Evolutionary conservation across 2,797 vertebrate species (phyloP).

Genomic region (Tolypeutes matacus): DNA sequence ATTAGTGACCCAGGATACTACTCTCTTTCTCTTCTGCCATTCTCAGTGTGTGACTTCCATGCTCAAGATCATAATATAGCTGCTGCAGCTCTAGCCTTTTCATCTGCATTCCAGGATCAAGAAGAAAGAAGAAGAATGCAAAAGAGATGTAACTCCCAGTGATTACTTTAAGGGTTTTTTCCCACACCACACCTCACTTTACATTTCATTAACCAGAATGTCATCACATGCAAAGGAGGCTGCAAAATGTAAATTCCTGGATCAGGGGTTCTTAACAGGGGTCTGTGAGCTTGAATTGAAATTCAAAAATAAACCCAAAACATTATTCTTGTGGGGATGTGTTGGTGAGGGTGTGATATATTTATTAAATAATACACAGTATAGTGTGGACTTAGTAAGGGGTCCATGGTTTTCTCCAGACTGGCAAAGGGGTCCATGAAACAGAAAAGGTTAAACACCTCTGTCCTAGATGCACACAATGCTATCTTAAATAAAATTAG

Average conservation of each 20-base stretch:
- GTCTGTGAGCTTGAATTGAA: too few species aligned
- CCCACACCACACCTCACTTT: not conserved
- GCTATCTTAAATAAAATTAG: slow-evolving; percentile 4
- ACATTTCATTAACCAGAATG: not conserved
- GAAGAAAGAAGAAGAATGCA: not conserved
- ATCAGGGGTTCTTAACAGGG: not conserved
- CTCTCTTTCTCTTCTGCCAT: not conserved
- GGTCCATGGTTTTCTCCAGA: too few species aligned
- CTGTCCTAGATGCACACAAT: not conserved
- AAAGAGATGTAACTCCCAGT: not conserved
- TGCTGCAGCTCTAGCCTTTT: not conserved
- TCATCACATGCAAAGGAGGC: not conserved
- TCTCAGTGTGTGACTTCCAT: not conserved
- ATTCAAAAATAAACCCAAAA: too few species aligned
- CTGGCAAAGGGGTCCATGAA: too few species aligned
- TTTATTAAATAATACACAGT: too few species aligned
- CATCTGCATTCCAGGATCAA: not conserved
- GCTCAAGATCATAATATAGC: not conserved
- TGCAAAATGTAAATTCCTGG: not conserved
- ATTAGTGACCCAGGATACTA: not conserved
- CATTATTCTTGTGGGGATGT: too few species aligned
- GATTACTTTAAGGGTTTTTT: not conserved
- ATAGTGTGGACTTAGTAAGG: too few species aligned
- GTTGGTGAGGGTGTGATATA: too few species aligned
- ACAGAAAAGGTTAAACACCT: too few species aligned